Base-by-base conservation (phyloP, 2,888 invertebrate species). In the Dryocosmus kuriphilus region DNA sequence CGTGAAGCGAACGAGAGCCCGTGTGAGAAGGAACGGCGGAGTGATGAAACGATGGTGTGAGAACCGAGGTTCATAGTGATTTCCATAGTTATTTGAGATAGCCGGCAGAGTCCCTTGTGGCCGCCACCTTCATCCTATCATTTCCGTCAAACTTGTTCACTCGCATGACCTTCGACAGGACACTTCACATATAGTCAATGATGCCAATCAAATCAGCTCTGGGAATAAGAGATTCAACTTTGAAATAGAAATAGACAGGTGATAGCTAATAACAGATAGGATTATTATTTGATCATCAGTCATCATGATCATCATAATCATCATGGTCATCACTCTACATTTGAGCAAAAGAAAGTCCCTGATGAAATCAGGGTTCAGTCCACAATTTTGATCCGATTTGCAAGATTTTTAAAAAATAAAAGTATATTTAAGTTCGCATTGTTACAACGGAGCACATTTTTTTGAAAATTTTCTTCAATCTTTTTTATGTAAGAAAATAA, bases 61-160 rank as follows among this genome's bases (percentile, higher is more conserved):
- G 88, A 89, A 89, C 87, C 87, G 82, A 89, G 87, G 80, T 85
- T 85, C 85, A 82, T 82, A 82, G 84, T 83, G 87, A 89, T 89
- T 89, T 89, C 89, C 89, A 89, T 89, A 88, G 89, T 89, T 89
- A 89, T 88, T 89, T 86, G 84, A 86, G 86, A 88, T 87, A 88
- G 84, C 86, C 27, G 16, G 55, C n/a, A 55, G 85, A 82, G 82
- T 79, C 76, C 75, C 67, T 84, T 80, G 82, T 83, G 80, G 79
- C 77, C 75, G 38, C 79, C 62, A 65, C 80, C 77, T 76, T 82
- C 82, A 85, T 86, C 87, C 86, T 87, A 87, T 86, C 87, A 86
- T 86, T 86, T 86, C 82, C 81, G 78, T 51, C 6, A 35, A 60
- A 61, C 32, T 71, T 35, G 60, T 75, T 19, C 41, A 9, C 24